Evolutionary conservation across 2,888 invertebrate genomes (phyloP), one percentile per base, ranked within the genome.

Genomic region (Homarus gammarus): DNA sequence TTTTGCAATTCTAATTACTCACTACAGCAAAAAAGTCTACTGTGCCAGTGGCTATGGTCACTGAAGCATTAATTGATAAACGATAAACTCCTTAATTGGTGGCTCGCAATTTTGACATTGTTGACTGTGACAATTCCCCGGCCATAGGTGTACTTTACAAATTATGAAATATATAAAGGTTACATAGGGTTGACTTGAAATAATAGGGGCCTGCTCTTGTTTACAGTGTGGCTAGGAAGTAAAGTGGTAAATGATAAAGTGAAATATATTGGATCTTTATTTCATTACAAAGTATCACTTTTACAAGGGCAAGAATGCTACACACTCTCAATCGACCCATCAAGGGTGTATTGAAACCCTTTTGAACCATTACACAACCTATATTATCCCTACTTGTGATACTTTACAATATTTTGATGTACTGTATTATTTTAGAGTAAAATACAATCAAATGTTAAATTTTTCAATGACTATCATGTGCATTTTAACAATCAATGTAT

Each of bases 221-320:
- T 49, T 15, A 1, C 49, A 49, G 10, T 49, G 8, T 56, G 22
- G 3, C 22, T 56, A 18, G 18, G 18, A 56, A 22, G 22, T 18
- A 18, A 18, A 18, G 3, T 36, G 40, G 40, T 40, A 27, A 73
- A 73, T 22, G 27, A 84, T 44, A 31, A 84, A 44, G 22, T 10
- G 12, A 78, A 51, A 75, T 91, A 86, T 91, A 88, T 91, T 85
- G 81, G 88, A 91, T 91, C 85, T 91, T 91, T 91, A 91, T 91
- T 91, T 91, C 91, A 91, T 91, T 91, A 91, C 91, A 91, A 91
- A 91, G 88, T 91, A 90, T 87, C 84, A 88, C 88, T 87, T 87
- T 83, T 87, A 85, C 84, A 90, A 84, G 84, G 90, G 90, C 87
- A 90, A 90, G 87, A 87, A 77, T 87, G 87, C 87, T 87, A 90